These are phyloP conservation scores for Macrotis lagotis DNA, from an alignment of 2,113 vertebrate genomes.

Conservation along the genomic window DNA sequence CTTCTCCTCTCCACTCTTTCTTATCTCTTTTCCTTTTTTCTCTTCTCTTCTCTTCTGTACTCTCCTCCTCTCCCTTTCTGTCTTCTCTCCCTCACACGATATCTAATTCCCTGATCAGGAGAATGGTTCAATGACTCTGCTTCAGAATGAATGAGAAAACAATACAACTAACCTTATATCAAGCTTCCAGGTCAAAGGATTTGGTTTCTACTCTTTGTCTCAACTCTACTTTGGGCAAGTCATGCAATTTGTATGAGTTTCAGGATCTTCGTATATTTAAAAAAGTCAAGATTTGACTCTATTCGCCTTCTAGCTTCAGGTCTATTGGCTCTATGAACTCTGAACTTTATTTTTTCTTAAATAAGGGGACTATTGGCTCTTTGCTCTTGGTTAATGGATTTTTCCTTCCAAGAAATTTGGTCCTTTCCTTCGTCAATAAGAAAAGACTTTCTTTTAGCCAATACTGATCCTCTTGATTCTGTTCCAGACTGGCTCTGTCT, in stretches of 20 bases:
- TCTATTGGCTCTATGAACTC: not conserved
- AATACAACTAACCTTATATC: not conserved
- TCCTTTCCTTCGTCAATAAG: slow-evolving; percentile 1
- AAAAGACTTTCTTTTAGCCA: slow-evolving; percentile 12
- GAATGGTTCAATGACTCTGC: not conserved
- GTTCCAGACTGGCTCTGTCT: not conserved
- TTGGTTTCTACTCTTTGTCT: not conserved
- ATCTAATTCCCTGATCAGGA: not conserved
- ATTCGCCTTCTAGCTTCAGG: not conserved
- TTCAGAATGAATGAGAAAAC: not conserved
- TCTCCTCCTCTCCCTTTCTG: not conserved
- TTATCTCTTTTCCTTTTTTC: slow-evolving; percentile 29
- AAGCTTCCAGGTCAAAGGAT: not conserved
- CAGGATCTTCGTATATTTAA: not conserved
- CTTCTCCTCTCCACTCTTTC: not conserved
- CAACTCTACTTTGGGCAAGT: not conserved
- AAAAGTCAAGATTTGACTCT: not conserved
- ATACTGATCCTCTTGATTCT: not conserved
- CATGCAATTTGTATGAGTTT: not conserved
- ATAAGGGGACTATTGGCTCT: not conserved
- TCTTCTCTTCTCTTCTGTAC: not conserved
- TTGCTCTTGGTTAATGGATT: not conserved
- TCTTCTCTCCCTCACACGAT: not conserved
- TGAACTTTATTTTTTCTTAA: slow-evolving; percentile 6
- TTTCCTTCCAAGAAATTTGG: slow-evolving; percentile 16